A percentile compares a stretch with the other conserved stretches of the same genome.
Conservation (phyloP, 2,888 invertebrate genomes). For the Malthinus flaveolus region DNA sequence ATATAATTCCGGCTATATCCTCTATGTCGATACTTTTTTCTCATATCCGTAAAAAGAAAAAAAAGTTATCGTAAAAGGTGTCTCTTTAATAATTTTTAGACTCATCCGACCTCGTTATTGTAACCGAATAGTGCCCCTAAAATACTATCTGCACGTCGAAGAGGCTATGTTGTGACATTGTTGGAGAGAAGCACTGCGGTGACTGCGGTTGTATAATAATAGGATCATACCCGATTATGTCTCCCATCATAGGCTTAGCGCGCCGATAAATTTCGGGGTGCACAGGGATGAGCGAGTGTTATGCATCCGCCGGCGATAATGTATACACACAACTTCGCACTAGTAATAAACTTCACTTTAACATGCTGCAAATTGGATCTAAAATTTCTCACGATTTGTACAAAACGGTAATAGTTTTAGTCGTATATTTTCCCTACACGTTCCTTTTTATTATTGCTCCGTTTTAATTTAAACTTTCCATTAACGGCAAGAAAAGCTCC, state of each 20-base stretch:
- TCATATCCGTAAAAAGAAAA: background rate
- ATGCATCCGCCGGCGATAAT: slow-evolving; percentile 26
- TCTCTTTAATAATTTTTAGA: background rate
- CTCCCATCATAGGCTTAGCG: slow-evolving; percentile 53
- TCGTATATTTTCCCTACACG: too few species aligned
- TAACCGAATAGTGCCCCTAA: slow-evolving; percentile 6
- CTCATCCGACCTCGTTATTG: background rate
- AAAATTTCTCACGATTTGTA: slow-evolving; percentile 3
- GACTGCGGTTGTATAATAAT: slow-evolving; percentile 51
- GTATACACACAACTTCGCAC: slow-evolving; percentile 13
- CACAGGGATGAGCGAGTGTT: slow-evolving; percentile 31
- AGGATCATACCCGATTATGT: slow-evolving; percentile 54
- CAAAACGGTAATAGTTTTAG: too few species aligned
- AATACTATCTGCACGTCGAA: slow-evolving; percentile 8
- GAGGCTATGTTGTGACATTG: slow-evolving; percentile 17
- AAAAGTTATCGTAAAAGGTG: background rate
- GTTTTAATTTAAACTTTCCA: too few species aligned
- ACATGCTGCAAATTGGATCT: slow-evolving; percentile 11
- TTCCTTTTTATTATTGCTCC: too few species aligned
- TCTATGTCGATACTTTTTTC: slow-evolving; percentile 22
- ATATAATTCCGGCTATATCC: slow-evolving; percentile 24
- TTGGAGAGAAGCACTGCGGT: slow-evolving; percentile 26
- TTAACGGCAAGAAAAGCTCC: too few species aligned
- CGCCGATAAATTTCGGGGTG: slow-evolving; percentile 49
- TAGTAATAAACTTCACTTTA: slow-evolving; percentile 14